These are phyloP conservation scores for Frankliniella intonsa DNA, from an alignment of 2,888 invertebrate species.

Conservation along the genomic window DNA sequence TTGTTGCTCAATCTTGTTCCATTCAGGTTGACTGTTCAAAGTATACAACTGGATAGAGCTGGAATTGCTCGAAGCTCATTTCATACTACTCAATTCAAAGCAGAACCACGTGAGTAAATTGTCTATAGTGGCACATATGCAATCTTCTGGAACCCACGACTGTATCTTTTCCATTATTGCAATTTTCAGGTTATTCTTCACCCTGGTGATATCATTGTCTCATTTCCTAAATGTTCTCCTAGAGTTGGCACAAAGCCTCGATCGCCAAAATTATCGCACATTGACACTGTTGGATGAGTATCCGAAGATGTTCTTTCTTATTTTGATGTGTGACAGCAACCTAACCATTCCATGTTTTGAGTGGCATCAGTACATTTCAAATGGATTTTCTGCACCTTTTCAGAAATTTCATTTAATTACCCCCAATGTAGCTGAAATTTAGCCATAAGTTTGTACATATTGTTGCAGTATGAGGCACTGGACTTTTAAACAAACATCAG, in stretches of 20 bases:
- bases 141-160: neutral
- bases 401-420: too few species aligned
- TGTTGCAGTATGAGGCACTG: too few species aligned
- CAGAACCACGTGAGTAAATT: neutral
- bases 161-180: neutral
- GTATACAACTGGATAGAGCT: neutral
- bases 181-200: neutral
- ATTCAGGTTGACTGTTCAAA: neutral
- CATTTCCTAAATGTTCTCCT: neutral
- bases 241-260: neutral
- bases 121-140: neutral
- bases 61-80: neutral
- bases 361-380: too few species aligned
- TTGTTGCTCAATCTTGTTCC: neutral
- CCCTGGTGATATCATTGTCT: neutral
- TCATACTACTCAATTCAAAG: neutral
- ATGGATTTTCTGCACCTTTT: too few species aligned
- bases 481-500: too few species aligned
- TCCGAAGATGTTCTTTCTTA: neutral
- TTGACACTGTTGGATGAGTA: neutral
- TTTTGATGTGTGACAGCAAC: neutral
- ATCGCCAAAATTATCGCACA: neutral
- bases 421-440: too few species aligned
- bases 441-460: too few species aligned
- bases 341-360: too few species aligned